Conservation (phyloP, 2,888 invertebrate genomes). For the Pachymerium ferrugineum region DNA sequence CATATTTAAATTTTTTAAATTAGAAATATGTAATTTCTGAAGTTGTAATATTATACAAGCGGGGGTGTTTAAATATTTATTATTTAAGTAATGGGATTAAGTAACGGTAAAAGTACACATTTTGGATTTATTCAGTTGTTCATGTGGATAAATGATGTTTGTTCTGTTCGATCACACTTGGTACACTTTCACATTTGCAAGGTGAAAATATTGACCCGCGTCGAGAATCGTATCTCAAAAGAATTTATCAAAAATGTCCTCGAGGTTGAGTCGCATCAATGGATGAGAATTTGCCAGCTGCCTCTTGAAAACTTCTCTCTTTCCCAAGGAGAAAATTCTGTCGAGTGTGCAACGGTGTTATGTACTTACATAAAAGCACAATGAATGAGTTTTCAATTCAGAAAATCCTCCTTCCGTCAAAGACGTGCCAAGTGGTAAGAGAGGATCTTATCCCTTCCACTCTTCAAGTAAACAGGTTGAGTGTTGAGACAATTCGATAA, state of each 20-base stretch:
- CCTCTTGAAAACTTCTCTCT: background rate
- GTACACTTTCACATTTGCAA: background rate
- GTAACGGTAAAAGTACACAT: too few species aligned
- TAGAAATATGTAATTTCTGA: too few species aligned
- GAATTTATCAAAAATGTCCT: background rate
- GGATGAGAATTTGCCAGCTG: conserved; percentile 4
- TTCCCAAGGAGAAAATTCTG: background rate
- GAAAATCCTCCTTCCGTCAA: background rate
- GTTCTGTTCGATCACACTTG: background rate
- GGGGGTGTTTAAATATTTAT: background rate
- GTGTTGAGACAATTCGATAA: background rate
- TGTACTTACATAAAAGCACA: background rate
- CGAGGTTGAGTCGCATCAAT: conserved; percentile 8
- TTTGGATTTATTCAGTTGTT: background rate
- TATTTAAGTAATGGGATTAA: too few species aligned
- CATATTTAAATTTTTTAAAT: too few species aligned
- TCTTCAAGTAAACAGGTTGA: too few species aligned
- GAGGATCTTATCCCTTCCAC: too few species aligned
- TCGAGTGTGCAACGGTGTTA: background rate
- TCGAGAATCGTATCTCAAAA: background rate
- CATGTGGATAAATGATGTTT: background rate
- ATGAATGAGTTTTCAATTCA: background rate
- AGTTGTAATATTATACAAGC: too few species aligned
- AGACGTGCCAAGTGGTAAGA: too few species aligned
- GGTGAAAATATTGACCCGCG: background rate